phyloP scores from a whole-genome alignment of 2,113 vertebrate species.

The Neotoma lepida region DNA sequence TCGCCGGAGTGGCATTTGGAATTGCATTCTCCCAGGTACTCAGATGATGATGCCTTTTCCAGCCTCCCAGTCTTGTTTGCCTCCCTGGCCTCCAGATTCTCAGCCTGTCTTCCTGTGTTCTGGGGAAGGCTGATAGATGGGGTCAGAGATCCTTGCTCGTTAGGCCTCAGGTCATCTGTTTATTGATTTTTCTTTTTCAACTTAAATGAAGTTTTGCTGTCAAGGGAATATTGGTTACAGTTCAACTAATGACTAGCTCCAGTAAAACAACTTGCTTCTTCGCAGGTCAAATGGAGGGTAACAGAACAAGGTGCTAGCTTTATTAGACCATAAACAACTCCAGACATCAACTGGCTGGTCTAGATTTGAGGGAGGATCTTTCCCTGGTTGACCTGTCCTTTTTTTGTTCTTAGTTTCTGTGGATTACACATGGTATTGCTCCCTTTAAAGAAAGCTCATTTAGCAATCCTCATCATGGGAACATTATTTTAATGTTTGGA shows the following conservation, averaged over 20 bases:
- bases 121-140: slow-evolving; percentile 78
- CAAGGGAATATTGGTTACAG: slow-evolving; percentile 86
- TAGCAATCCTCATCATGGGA: neutral
- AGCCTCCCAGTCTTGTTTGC: neutral
- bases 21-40: slow-evolving; percentile 98
- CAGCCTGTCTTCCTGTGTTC: slow-evolving; percentile 47
- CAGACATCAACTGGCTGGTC: slow-evolving; percentile 81
- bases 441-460: slow-evolving; percentile 20
- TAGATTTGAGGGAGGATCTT: slow-evolving; percentile 72
- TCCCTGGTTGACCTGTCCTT: slow-evolving; percentile 14
- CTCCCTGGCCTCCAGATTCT: slow-evolving; percentile 22
- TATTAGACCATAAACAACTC: slow-evolving; percentile 85
- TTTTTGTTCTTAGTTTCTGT: slow-evolving; percentile 42
- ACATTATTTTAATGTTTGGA: slow-evolving; percentile 47
- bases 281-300: slow-evolving; percentile 87
- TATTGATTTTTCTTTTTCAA: slow-evolving; percentile 88
- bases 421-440: neutral
- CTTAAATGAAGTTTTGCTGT: slow-evolving; percentile 87
- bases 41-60: neutral
- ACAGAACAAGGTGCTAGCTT: slow-evolving; percentile 85
- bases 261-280: slow-evolving; percentile 83
- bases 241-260: slow-evolving; percentile 85
- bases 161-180: slow-evolving; percentile 87
- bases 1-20: slow-evolving; percentile 97
- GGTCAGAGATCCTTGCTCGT: slow-evolving; percentile 82